A percentile compares a stretch with the other conserved stretches of the same genome.
These are phyloP conservation scores for Phocides pigmalion DNA, from an alignment of 1,140 invertebrate genomes.

Conservation along the genomic window DNA sequence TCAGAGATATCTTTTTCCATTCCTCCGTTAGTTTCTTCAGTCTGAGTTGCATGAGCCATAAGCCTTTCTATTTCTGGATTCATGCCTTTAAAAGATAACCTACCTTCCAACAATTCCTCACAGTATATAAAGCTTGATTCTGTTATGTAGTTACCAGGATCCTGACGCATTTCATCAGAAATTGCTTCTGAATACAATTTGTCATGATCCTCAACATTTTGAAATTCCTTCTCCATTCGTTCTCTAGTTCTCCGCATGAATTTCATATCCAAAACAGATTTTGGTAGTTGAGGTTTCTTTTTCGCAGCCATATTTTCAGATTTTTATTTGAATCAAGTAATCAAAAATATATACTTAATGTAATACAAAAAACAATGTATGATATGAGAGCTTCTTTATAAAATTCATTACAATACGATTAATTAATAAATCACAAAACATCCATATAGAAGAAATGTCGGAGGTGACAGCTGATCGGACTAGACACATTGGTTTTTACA, in stretches of 20 bases:
- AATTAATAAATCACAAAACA: no score
- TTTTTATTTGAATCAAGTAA: no score
- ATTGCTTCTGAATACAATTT: slow-evolving; percentile 87
- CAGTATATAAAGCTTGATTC: slow-evolving; percentile 91
- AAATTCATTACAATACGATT: no score
- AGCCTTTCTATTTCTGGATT: slow-evolving; percentile 94
- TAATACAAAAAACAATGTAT: background rate
- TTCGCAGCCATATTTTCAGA: slow-evolving; percentile 42
- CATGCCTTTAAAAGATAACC: slow-evolving; percentile 94
- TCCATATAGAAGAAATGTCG: no score
- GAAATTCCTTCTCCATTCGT: slow-evolving; percentile 89
- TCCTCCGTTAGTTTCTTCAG: slow-evolving; percentile 62
- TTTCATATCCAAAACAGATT: slow-evolving; percentile 90
- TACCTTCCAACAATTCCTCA: slow-evolving; percentile 90
- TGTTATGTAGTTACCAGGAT: slow-evolving; percentile 87
- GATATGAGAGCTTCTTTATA: no score
- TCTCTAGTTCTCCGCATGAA: slow-evolving; percentile 96
- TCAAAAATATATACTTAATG: background rate
- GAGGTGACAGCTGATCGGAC: no score
- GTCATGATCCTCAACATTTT: slow-evolving; percentile 88
- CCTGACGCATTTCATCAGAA: slow-evolving; percentile 85
- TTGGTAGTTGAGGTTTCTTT: slow-evolving; percentile 85
- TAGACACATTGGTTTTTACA: no score
- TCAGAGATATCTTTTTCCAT: slow-evolving; percentile 88
- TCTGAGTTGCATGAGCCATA: slow-evolving; percentile 84